Evolutionary conservation across 1,140 invertebrate genomes (phyloP), one percentile per base, ranked within the genome.

Genomic region (Drosophila albomicans): DNA sequence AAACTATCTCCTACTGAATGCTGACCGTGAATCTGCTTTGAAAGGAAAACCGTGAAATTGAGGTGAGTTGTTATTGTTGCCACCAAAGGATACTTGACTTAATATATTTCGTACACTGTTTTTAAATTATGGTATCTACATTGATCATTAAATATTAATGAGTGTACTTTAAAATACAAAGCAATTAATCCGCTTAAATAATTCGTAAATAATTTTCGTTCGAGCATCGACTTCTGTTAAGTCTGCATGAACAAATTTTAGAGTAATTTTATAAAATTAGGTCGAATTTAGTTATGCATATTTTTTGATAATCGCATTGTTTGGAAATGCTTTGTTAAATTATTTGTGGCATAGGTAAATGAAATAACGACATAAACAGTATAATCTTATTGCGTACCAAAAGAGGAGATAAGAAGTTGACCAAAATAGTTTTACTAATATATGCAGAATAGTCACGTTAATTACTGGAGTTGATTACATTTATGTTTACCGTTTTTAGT

Each of bases 51-150:
- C 4, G 10, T 25, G 20, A 46, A 32, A 32, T 32, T 20, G 15
- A 54, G 51, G 51, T 54, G 51, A 54, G 51, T 54, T 7, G 28
- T 54, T 30, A n/a, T 35, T 8, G 10, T 16, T 48, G 16, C 46
- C 16, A 13, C 5, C 13, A 48, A 48, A 25, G 20, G 20, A 25
- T 25, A 25, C 20, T 13, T 16, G 28, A 16, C n/a, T 43, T 13
- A 43, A 43, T 43, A n/a, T 13, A 43, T 43, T 13, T 43, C 41
- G n/a, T 43, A 13, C 32, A 5, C 32, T 15, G 13, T 8, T 10
- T 35, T 35, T 15, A 10, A 64, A 67, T 71, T 75, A 75, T 67
- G 66, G 35, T 61, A 35, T 16, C 51, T 35, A 30, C 5, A 54
- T 15, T 52, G 32, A 32, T 1, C 51, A 15, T 15, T n/a, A 15